Percentiles rank a stretch among this genome's conserved stretches.
Conservation (phyloP, 2,888 invertebrate species). For the Drosophila pseudotakahashii region DNA sequence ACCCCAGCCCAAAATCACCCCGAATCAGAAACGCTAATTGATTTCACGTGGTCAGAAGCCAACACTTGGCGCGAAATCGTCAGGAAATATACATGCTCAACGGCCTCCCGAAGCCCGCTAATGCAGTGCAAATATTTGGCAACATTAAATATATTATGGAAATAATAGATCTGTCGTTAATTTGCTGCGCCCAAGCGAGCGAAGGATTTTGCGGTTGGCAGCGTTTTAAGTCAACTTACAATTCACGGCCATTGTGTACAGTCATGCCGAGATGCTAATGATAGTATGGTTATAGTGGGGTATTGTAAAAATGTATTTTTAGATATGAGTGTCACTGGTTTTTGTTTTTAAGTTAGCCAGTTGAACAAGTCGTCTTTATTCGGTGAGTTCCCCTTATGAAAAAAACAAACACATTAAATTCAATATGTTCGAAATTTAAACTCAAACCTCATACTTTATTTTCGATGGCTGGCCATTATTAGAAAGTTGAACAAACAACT, state of each 20-base stretch:
- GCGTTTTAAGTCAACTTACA: constrained; percentile 1
- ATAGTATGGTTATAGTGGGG: neutral
- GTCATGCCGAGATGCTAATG: constrained; percentile 26
- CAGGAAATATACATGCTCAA: constrained; percentile 14
- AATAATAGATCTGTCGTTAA: constrained; percentile 30
- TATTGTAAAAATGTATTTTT: constrained; percentile 18
- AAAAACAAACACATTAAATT: neutral
- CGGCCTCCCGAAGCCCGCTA: constrained; percentile 20
- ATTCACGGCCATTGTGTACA: constrained; percentile 20
- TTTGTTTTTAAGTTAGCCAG: neutral
- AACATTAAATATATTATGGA: constrained; percentile 24
- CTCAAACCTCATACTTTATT: neutral
- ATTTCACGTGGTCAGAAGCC: constrained; percentile 70
- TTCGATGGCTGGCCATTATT: neutral
- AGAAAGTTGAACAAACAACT: neutral
- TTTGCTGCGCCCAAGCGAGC: constrained; percentile 11
- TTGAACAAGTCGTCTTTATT: neutral
- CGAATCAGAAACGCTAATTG: constrained; percentile 67
- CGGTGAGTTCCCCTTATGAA: neutral
- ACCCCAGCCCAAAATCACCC: constrained; percentile 28
- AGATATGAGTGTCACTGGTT: constrained; percentile 6
- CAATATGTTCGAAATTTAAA: neutral
- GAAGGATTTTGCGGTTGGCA: constrained; percentile 26
- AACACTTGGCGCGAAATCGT: constrained; percentile 48
- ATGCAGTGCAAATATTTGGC: constrained; percentile 39